Evolutionary conservation across 2,113 vertebrate species (phyloP).

Genomic region (Otus sunia): DNA sequence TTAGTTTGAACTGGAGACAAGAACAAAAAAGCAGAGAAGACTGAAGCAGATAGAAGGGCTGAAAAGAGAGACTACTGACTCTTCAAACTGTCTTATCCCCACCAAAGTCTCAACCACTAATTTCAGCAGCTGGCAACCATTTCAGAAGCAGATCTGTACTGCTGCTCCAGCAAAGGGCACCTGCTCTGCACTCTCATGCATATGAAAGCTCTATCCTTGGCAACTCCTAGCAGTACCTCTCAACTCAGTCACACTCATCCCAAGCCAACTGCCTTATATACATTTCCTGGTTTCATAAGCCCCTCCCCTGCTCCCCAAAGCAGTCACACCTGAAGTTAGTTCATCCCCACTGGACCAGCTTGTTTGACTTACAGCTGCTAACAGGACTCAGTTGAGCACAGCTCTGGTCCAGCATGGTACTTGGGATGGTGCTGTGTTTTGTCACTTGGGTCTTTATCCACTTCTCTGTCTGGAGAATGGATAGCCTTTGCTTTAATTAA

Average conservation of each 20-base stretch:
- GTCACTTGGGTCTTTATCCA: not conserved
- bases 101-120: not conserved
- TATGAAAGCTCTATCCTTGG: not conserved
- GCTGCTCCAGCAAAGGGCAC: not conserved
- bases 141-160: not conserved
- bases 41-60: not conserved
- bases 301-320: not conserved
- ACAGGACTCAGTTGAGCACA: not conserved
- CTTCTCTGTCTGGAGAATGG: not conserved
- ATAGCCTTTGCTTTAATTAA: not conserved
- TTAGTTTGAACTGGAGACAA: not conserved
- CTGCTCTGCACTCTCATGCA: not conserved
- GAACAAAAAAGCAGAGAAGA: not conserved
- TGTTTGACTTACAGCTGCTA: not conserved
- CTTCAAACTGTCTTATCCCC: not conserved
- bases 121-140: not conserved
- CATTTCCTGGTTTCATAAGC: not conserved
- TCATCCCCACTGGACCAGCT: not conserved
- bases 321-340: not conserved
- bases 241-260: not conserved
- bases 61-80: not conserved
- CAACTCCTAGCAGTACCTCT: not conserved
- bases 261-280: not conserved
- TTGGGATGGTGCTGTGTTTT: not conserved
- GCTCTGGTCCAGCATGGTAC: not conserved